A percentile compares a stretch with the other conserved stretches of the same genome.
Conservation (phyloP, 2,888 invertebrate genomes). For the Exocentrus adspersus region DNA sequence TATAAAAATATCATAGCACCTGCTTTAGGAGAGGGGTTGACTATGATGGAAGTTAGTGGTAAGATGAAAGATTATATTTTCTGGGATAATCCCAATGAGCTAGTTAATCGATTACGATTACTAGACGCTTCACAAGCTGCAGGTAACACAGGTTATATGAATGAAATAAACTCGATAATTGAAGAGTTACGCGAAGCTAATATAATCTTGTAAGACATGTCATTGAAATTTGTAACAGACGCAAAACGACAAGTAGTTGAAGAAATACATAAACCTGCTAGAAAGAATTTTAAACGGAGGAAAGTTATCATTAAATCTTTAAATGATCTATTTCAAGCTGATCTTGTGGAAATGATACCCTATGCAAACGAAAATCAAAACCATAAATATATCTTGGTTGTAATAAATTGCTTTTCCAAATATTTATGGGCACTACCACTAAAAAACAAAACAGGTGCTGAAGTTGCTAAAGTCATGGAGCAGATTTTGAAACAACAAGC, state of each 20-base stretch:
- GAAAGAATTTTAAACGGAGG: conserved; percentile 56
- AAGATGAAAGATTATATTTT: conserved; percentile 18
- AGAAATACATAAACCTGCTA: conserved; percentile 41
- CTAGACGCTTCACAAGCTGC: conserved; percentile 47
- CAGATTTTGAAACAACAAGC: background rate
- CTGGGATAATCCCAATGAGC: conserved; percentile 42
- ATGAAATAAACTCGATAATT: conserved; percentile 56
- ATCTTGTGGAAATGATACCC: conserved; percentile 56
- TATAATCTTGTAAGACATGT: conserved; percentile 39
- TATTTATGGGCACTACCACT: background rate
- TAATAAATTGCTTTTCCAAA: background rate
- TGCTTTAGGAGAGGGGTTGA: too few species aligned
- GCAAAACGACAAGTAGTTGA: background rate
- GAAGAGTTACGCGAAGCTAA: conserved; percentile 44
- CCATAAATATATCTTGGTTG: conserved; percentile 48
- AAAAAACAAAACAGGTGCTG: background rate
- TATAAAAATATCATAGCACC: conserved; percentile 6
- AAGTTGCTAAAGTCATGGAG: conserved; percentile 44
- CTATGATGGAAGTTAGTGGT: background rate
- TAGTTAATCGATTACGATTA: conserved; percentile 49
- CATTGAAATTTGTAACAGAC: background rate
- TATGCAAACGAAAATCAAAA: conserved; percentile 51
- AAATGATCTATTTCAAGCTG: conserved; percentile 60
- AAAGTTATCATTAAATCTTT: conserved; percentile 55
- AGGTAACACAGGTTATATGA: conserved; percentile 45